Evolutionary conservation across 2,888 invertebrate genomes (phyloP), one percentile per base, ranked within the genome.

Genomic region (Dynastes grantii): DNA sequence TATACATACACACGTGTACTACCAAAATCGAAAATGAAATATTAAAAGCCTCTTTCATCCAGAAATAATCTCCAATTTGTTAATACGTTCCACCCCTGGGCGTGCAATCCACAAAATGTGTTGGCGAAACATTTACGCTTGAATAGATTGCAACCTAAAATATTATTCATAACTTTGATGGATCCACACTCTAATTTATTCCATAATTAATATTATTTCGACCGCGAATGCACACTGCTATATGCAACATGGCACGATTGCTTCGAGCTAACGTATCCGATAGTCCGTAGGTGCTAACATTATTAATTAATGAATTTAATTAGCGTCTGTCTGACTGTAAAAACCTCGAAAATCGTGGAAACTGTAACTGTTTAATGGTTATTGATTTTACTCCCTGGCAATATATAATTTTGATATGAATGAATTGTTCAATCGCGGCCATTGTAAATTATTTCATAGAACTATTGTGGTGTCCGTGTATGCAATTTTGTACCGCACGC

Each of bases 131-230:
- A 53, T 53, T 53, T 16, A 13, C 53, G 53, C 53, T 4, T 6
- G n/a, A 13, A n/a, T 53, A 53, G 16, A n/a, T 53, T 53, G 16
- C 16, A 53, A n/a, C n/a, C 53, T 6, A 53, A 53, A 53, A 53
- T 53, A 53, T 53, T 53, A 53, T n/a, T 53, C n/a, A 53, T 53
- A 53, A 53, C 6, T 53, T 53, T 53, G 53, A 53, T 53, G 53
- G 16, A 53, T 53, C 53, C 11, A 53, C 53, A 4, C n/a, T 16
- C 5, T 53, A 53, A 53, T 53, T 53, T n/a, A 53, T 53, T 53
- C 53, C 53, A 53, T 53, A 45, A 45, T 11, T 53, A 53, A 16
- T 53, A 53, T 53, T 53, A 53, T 53, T 53, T 53, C 3, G 53
- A n/a, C 53, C 53, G n/a, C 5, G 5, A n/a, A 53, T 16, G 53